phyloP scores from a whole-genome alignment of 2,888 invertebrate genomes.

The Pimpla rufipes region DNA sequence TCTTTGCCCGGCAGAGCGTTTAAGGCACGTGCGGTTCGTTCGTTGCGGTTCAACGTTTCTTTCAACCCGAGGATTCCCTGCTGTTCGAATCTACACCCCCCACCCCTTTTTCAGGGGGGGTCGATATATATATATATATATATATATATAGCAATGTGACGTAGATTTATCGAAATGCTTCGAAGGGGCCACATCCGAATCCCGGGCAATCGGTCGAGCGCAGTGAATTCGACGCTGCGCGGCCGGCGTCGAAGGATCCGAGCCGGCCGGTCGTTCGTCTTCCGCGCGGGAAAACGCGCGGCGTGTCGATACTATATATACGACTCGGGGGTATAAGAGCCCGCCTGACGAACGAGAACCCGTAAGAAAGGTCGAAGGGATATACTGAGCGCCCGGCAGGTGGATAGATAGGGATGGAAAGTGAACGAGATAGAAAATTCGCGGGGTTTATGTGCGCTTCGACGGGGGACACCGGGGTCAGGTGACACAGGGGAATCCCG shows the following conservation, averaged over 20 bases:
- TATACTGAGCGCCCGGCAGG: slow-evolving; percentile 12
- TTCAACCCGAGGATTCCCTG: slow-evolving; percentile 36
- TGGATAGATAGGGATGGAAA: slow-evolving; percentile 25
- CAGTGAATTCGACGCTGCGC: slow-evolving; percentile 54
- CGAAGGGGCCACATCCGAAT: slow-evolving; percentile 15
- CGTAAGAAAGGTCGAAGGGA: slow-evolving; percentile 32
- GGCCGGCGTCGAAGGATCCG: slow-evolving; percentile 37
- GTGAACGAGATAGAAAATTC: slow-evolving; percentile 4
- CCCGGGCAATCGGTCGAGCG: slow-evolving; percentile 56
- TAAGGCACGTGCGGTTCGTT: slow-evolving; percentile 38
- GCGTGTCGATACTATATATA: slow-evolving; percentile 58
- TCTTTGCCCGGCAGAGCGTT: slow-evolving; percentile 61
- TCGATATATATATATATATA: not conserved
- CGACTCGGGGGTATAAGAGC: slow-evolving; percentile 34
- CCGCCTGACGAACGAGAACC: slow-evolving; percentile 23
- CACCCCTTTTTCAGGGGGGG: slow-evolving; percentile 7
- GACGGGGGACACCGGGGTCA: not conserved
- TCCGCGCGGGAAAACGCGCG: slow-evolving; percentile 26
- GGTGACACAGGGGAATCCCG: not conserved
- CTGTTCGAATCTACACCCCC: slow-evolving; percentile 38
- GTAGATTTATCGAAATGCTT: slow-evolving; percentile 63
- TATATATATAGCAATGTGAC: slow-evolving; percentile 20
- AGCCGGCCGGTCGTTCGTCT: slow-evolving; percentile 59
- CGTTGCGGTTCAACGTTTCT: slow-evolving; percentile 18
- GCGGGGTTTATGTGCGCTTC: not conserved